Evolutionary conservation across 2,888 invertebrate species (phyloP).

Genomic region (Drosophila lacicola): DNA sequence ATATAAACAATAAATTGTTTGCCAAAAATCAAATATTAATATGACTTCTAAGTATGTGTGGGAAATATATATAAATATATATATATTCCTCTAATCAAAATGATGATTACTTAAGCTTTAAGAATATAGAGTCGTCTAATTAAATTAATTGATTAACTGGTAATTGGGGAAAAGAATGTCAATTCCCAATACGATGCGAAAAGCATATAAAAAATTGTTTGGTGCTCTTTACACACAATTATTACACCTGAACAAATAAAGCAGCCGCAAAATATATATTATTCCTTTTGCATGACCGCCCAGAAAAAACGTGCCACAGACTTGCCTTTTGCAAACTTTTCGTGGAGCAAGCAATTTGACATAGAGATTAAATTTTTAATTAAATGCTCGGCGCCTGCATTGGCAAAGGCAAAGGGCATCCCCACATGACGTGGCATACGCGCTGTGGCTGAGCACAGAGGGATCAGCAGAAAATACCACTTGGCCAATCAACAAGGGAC

Average conservation of each 20-base stretch:
- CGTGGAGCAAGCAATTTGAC: constrained; percentile 21
- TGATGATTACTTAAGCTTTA: too few relatives aligned
- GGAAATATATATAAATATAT: too few relatives aligned
- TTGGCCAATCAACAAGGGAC: constrained; percentile 34
- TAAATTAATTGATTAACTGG: not conserved
- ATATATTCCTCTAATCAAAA: too few relatives aligned
- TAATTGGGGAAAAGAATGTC: not conserved
- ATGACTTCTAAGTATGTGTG: too few relatives aligned
- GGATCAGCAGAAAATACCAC: constrained; percentile 11
- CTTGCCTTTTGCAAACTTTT: constrained; percentile 19
- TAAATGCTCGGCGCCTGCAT: constrained; percentile 50
- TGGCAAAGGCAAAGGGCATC: constrained; percentile 15
- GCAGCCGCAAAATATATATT: constrained; percentile 3
- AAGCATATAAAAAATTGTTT: constrained; percentile 5
- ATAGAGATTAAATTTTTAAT: constrained; percentile 67
- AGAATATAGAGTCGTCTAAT: too few relatives aligned
- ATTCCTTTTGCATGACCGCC: constrained; percentile 24
- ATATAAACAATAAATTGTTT: not conserved
- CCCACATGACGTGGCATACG: constrained; percentile 60
- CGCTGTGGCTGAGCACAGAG: constrained; percentile 24
- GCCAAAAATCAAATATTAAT: too few relatives aligned
- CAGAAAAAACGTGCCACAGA: constrained; percentile 30
- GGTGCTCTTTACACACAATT: constrained; percentile 3
- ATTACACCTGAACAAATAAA: constrained; percentile 13
- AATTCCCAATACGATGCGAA: not conserved